Evolutionary conservation across 1,140 invertebrate genomes (phyloP), one percentile per base, ranked within the genome.

Genomic region (Hypsibius dujardini): DNA sequence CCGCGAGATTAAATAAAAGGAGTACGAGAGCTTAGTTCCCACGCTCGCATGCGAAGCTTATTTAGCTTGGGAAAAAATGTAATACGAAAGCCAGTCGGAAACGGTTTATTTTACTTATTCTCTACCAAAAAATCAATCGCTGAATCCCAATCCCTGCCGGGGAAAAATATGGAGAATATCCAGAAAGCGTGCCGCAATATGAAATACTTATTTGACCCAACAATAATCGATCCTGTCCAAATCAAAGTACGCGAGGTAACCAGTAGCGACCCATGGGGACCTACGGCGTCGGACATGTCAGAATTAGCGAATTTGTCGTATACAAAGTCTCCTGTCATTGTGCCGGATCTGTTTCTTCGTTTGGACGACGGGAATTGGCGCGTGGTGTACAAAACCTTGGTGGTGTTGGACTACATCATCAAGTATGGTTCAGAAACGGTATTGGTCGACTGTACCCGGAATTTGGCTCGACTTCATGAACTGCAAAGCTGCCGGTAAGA

Each of bases 201-300:
- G 28, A 28, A 28, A 28, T 28, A 28, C 28, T 28, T 28, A 28
- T 28, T 28, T 28, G 28, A 28, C 28, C 28, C 28, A 28, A 28
- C 28, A 28, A 28, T 28, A 28, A 28, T 28, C 28, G 28, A 28
- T 28, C 28, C 28, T 28, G 28, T 28, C 28, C 28, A 28, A 28
- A 28, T 28, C 28, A 28, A 28, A 28, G 28, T 28, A 28, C 28
- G 28, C 28, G 28, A 28, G 28, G 28, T 28, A 56, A 56, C n/a
- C n/a, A 56, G 50, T 56, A 67, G 3, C 62, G 62, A 67, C 12
- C 62, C 12, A 42, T 67, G 62, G 62, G 62, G 62, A 12, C 62
- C 62, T 12, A 42, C 62, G 12, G 62, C 62, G 3, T 12, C 62
- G 12, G 12, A 67, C 3, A 67, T 67, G 62, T 12, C 62, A 42